These are phyloP conservation scores for Nomada ferruginata DNA, from an alignment of 2,888 invertebrate genomes.

Conservation along the genomic window DNA sequence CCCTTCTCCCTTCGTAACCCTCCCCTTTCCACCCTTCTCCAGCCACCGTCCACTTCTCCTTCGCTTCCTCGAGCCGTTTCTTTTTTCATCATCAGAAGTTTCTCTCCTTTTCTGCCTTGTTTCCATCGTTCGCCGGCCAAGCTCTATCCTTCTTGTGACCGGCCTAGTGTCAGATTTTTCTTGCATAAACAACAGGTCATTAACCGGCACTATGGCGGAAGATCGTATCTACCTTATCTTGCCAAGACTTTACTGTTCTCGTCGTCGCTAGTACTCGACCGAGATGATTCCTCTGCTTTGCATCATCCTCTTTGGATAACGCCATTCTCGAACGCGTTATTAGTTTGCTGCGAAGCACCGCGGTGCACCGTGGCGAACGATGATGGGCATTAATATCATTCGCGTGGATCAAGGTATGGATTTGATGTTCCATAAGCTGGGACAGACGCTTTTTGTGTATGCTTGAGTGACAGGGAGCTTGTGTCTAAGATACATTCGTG, in stretches of 20 bases:
- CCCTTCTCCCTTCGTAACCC: conserved; percentile 20
- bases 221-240: conserved; percentile 79
- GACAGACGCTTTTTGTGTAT: background rate
- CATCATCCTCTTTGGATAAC: conserved; percentile 40
- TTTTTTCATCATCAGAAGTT: conserved; percentile 23
- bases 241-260: conserved; percentile 57
- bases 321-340: conserved; percentile 44
- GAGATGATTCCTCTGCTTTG: conserved; percentile 49
- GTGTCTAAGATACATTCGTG: no score
- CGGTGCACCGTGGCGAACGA: conserved; percentile 11
- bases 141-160: conserved; percentile 42
- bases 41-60: background rate
- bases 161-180: conserved; percentile 72
- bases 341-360: conserved; percentile 41
- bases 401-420: background rate
- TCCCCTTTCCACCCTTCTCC: background rate
- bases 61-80: background rate
- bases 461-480: background rate
- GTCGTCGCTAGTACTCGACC: conserved; percentile 27
- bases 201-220: conserved; percentile 74
- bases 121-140: conserved; percentile 12
- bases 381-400: conserved; percentile 28
- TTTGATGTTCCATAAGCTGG: background rate
- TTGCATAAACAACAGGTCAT: conserved; percentile 80
- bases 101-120: conserved; percentile 28